Percentiles rank a stretch among this genome's conserved stretches.
These are phyloP conservation scores for Neolamprologus caudopunctatus DNA, from an alignment of 2,113 vertebrate species.

Conservation along the genomic window DNA sequence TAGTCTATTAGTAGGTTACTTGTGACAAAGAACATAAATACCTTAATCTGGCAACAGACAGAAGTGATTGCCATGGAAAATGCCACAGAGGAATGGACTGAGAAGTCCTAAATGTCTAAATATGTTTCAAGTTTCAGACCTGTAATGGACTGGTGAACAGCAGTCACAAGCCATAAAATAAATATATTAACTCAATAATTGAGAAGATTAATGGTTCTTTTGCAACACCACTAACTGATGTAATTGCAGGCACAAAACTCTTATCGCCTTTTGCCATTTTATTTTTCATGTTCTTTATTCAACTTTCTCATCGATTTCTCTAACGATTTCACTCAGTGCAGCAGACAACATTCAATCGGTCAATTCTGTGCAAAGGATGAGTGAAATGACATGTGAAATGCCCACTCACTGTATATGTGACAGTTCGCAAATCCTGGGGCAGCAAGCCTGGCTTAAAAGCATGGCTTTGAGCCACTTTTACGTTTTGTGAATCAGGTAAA, in stretches of 20 bases:
- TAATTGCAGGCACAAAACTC: neutral
- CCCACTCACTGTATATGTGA: neutral
- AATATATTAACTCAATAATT: neutral
- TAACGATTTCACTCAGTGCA: neutral
- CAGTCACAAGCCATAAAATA: neutral
- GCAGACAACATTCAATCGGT: neutral
- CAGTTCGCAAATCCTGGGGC: neutral
- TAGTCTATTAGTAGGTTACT: neutral
- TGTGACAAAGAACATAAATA: neutral
- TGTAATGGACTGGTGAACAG: neutral
- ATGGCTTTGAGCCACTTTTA: neutral
- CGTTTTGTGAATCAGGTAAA: neutral
- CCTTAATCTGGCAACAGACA: neutral
- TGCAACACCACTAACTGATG: neutral
- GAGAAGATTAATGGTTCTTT: neutral
- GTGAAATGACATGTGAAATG: neutral
- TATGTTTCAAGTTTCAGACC: neutral
- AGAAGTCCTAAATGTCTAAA: neutral
- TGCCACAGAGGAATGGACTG: neutral
- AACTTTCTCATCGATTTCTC: neutral
- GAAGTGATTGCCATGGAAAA: accelerated
- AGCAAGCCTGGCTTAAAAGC: neutral
- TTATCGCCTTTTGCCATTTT: neutral
- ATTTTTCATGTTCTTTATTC: neutral
- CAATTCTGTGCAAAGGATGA: neutral